phyloP scores from a whole-genome alignment of 1,140 invertebrate species.

The Zaprionus davidi region DNA sequence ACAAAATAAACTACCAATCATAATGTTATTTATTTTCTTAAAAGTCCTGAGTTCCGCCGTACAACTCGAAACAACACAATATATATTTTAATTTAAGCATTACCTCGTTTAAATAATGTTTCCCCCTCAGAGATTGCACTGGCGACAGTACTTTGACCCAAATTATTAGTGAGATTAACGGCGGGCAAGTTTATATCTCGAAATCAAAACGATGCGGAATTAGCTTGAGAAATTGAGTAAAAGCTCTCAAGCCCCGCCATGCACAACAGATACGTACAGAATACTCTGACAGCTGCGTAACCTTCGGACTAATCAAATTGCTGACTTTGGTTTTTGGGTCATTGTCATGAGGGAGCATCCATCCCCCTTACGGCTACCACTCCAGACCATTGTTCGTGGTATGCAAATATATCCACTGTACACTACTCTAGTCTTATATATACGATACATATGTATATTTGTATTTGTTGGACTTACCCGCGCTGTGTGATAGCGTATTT shows the following conservation, averaged over 20 bases:
- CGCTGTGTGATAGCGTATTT: constrained; percentile 91
- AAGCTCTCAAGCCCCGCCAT: background rate
- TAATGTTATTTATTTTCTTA: background rate
- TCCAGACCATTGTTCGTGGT: background rate
- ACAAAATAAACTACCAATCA: background rate
- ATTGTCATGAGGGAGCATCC: constrained; percentile 46
- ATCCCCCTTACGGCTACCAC: background rate
- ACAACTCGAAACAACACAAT: background rate
- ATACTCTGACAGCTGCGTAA: constrained; percentile 45
- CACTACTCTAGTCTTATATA: background rate
- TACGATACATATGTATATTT: background rate
- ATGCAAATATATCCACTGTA: background rate
- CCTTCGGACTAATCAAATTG: constrained; percentile 59
- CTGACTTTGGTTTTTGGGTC: constrained; percentile 49
- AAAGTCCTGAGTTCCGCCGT: background rate
- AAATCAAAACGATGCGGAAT: constrained; percentile 1
- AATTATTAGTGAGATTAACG: background rate
- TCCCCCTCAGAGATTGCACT: background rate
- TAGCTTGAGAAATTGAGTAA: background rate
- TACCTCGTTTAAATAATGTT: background rate
- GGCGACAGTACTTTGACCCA: constrained; percentile 3
- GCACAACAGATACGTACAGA: background rate
- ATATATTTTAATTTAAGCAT: background rate
- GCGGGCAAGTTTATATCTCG: background rate
- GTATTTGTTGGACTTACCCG: constrained; percentile 84